Base-by-base conservation (phyloP, 1,140 invertebrate genomes). In the Drosophila auraria region DNA sequence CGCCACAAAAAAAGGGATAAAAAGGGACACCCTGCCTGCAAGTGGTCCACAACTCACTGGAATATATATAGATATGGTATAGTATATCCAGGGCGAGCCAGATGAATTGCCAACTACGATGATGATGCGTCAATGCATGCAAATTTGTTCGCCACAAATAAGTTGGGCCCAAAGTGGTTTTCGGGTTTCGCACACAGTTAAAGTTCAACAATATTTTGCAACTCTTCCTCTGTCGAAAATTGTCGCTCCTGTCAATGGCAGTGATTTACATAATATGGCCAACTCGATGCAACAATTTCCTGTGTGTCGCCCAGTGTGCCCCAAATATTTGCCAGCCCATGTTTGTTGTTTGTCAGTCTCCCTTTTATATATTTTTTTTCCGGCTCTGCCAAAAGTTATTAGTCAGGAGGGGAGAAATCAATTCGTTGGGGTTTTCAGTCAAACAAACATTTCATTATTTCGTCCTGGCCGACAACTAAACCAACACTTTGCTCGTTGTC, bases 251-350 rank as follows among this genome's bases (percentile, higher is more conserved):
- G 79, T 78, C 74, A 82, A 68, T 83, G 63, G 66, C 82, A 78
- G 68, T 82, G 82, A 84, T 86, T 84, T 84, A 84, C 82, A 84
- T 84, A 86, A 86, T 86, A 79, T 82, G 83, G 61, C 78, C 83
- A 79, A 84, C 82, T 76, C 61, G 50, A 79, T 82, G 79, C 79
- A 87, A 86, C 79, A 86, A 86, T 86, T 87, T 86, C 83, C 83
- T 86, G 72, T 64, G 42, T 23, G 44, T 36, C 27, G 11, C 30
- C 47, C 74, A 36, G 51, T 54, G 50, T 17, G 33, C 50, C 58
- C 57, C 53, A 51, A 51, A 76, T 76, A 76, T 75, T 76, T 76
- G 38, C 36, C 61, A n/a, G 23, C 40, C 44, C 45, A 58, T 76
- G 73, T 76, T 76, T 45, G 69, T 33, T 23, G 71, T 73, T 73